Evolutionary conservation across 2,888 invertebrate genomes (phyloP).

Genomic region (Dryocosmus kuriphilus): DNA sequence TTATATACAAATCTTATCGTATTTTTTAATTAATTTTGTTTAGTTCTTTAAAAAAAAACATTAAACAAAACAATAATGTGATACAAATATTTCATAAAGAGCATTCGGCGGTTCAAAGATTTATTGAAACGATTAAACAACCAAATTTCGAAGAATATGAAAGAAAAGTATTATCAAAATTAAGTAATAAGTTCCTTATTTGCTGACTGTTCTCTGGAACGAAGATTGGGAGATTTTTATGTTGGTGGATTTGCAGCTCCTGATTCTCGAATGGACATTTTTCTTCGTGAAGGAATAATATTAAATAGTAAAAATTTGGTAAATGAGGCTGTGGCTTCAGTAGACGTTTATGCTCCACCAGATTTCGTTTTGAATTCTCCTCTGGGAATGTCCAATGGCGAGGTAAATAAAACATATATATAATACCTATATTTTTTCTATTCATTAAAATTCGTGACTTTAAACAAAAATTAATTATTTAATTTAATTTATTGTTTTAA

Average conservation of each 20-base stretch:
- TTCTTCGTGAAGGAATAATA: conserved; percentile 79
- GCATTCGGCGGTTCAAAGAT: conserved; percentile 79
- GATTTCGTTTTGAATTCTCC: too few relatives aligned
- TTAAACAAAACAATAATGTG: background rate
- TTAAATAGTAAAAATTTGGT: conserved; percentile 79
- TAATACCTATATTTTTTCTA: background rate
- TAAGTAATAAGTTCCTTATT: conserved; percentile 84
- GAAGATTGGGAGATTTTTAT: conserved; percentile 87
- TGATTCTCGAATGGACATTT: conserved; percentile 65
- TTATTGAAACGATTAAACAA: conserved; percentile 76
- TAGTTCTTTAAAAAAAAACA: background rate
- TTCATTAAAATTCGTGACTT: background rate
- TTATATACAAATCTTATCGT: too few relatives aligned
- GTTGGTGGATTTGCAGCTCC: conserved; percentile 79
- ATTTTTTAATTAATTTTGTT: background rate
- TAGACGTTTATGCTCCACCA: conserved; percentile 82
- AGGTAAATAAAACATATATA: too few relatives aligned
- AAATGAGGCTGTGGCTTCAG: too few relatives aligned
- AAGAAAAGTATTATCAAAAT: conserved; percentile 79
- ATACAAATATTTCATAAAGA: conserved; percentile 60
- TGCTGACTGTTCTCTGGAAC: conserved; percentile 85
- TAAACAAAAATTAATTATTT: too few relatives aligned
- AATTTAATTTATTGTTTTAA: too few relatives aligned
- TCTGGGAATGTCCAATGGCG: conserved; percentile 81
- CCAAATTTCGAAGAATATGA: conserved; percentile 78